These are phyloP conservation scores for Denticeps clupeoides DNA, from an alignment of 2,797 vertebrate genomes.

Conservation along the genomic window DNA sequence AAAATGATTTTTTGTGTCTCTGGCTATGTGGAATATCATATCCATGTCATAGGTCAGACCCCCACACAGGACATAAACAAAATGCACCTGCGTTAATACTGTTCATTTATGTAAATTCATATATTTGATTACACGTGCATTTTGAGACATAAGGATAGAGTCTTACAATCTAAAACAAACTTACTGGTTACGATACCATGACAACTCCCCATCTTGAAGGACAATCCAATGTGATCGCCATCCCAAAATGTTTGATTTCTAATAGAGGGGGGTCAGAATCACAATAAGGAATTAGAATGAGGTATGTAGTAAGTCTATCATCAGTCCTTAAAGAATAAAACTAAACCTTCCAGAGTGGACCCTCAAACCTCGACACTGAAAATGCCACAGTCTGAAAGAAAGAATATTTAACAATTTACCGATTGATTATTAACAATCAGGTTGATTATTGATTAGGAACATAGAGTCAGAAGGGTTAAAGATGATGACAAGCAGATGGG, in stretches of 20 bases:
- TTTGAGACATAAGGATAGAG: not conserved
- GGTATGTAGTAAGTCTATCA: not conserved
- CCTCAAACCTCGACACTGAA: constrained; percentile 67
- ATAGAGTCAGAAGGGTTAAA: too few species aligned
- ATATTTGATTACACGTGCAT: not conserved
- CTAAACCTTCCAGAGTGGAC: constrained; percentile 78
- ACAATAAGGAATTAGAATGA: not conserved
- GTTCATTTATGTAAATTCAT: too few species aligned
- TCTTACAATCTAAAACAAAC: constrained; percentile 30
- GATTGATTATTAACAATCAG: too few species aligned
- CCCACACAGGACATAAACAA: too few species aligned
- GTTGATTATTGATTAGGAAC: too few species aligned
- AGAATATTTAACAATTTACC: not conserved
- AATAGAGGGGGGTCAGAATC: constrained; percentile 20
- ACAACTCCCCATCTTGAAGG: constrained; percentile 75
- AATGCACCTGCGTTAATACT: too few species aligned
- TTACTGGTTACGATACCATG: constrained; percentile 84
- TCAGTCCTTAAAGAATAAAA: too few species aligned
- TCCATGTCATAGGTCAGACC: too few species aligned
- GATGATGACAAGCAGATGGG: too few species aligned
- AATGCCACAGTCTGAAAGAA: constrained; percentile 50
- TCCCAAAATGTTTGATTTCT: constrained; percentile 80
- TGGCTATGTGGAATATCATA: too few species aligned
- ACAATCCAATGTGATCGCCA: constrained; percentile 83
- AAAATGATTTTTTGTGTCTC: too few species aligned